Conservation (phyloP, 2,113 vertebrate genomes). For the Sander vitreus region DNA sequence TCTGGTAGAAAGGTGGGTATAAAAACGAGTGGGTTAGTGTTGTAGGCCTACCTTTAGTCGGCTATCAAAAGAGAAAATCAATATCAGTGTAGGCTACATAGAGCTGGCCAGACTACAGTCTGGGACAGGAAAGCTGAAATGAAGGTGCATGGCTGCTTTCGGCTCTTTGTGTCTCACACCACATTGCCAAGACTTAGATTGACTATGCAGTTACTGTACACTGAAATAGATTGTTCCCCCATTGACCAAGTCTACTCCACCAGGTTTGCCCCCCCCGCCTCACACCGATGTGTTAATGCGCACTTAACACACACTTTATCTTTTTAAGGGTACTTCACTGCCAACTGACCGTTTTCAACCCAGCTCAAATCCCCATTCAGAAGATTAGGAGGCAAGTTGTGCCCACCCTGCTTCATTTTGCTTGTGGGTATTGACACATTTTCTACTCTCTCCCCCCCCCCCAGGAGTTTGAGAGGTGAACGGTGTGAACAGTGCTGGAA, state of each 20-base stretch:
- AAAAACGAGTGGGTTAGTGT: not conserved
- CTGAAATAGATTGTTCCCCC: not conserved
- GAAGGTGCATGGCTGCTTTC: conserved; percentile 24
- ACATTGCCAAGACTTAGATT: not conserved
- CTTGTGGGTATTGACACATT: conserved; percentile 38
- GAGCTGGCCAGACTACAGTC: not conserved
- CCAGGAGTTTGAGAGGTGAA: conserved; percentile 58
- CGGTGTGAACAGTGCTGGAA: conserved; percentile 68
- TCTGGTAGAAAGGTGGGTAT: not conserved
- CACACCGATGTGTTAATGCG: not conserved
- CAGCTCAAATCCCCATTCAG: conserved; percentile 36
- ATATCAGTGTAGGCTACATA: not conserved
- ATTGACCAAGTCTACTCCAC: not conserved
- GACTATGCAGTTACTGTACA: not conserved
- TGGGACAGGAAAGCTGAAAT: not conserved
- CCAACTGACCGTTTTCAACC: conserved; percentile 21
- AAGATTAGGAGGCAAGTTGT: conserved; percentile 29
- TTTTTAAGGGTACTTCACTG: not conserved
- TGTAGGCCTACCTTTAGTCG: not conserved
- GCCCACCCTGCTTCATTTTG: conserved; percentile 35
- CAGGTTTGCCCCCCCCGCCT: not conserved
- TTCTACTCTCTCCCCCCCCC: conserved; percentile 15
- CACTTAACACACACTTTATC: not conserved
- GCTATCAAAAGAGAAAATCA: not conserved
- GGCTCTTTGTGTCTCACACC: conserved; percentile 49